phyloP scores from a whole-genome alignment of 2,113 vertebrate genomes.

The Eublepharis macularius region DNA sequence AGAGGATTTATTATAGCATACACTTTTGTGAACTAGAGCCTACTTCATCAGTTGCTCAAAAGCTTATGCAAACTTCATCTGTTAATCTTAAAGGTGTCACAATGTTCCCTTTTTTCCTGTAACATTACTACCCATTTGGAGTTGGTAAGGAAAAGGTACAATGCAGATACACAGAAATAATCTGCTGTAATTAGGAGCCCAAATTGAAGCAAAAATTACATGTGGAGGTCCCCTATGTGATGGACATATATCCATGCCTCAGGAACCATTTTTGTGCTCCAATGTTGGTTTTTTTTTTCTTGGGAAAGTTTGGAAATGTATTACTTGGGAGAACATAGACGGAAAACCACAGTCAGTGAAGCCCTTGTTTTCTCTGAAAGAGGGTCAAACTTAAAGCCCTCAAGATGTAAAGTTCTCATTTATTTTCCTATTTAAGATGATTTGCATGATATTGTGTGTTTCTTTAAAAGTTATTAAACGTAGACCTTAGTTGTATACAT shows the following conservation, averaged over 20 bases:
- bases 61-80: too few relatives aligned
- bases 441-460: background rate
- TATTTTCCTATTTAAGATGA: background rate
- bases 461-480: background rate
- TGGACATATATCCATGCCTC: background rate
- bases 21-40: too few relatives aligned
- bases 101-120: too few relatives aligned
- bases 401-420: background rate
- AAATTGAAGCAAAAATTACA: too few relatives aligned
- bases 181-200: too few relatives aligned
- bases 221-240: too few relatives aligned
- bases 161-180: too few relatives aligned
- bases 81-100: too few relatives aligned
- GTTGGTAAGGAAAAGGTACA: too few relatives aligned
- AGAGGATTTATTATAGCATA: too few relatives aligned
- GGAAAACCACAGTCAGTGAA: background rate
- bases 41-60: too few relatives aligned
- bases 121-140: too few relatives aligned
- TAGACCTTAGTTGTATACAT: background rate
- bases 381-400: background rate
- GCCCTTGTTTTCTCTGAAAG: background rate
- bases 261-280: background rate
- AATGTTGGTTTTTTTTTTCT: background rate
- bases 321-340: background rate
- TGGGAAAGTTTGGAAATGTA: background rate